Percentiles rank a stretch among this genome's conserved stretches.
These are phyloP conservation scores for Agapostemon virescens DNA, from an alignment of 2,888 invertebrate genomes.

Conservation along the genomic window DNA sequence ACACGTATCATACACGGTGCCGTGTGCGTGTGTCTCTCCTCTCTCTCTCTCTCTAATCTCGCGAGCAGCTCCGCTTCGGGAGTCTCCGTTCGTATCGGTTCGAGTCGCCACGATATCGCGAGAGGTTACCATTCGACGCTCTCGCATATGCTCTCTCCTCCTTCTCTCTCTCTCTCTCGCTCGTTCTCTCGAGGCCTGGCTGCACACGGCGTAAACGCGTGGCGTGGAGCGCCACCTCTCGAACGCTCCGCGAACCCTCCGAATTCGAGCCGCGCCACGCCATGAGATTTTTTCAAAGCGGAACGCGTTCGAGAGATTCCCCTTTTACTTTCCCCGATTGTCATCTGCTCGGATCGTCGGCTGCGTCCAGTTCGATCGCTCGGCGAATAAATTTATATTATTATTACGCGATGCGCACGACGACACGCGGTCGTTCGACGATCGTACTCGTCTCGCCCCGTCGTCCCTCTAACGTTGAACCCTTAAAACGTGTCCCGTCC, in stretches of 20 bases:
- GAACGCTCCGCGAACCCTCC: not conserved
- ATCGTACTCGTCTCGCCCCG: not conserved
- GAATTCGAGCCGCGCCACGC: not conserved
- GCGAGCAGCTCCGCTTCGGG: no score
- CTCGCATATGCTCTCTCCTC: not conserved
- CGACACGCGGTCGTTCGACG: not conserved
- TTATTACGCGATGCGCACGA: no score
- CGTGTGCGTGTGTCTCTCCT: no score
- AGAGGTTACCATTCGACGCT: conserved; percentile 21
- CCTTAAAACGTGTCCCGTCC: not conserved
- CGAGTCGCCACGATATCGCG: not conserved
- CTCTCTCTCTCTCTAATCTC: not conserved
- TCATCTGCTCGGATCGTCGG: not conserved
- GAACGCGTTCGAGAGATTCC: not conserved
- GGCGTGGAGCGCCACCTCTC: conserved; percentile 38
- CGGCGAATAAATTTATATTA: no score
- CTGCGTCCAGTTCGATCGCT: not conserved
- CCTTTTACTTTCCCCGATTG: not conserved
- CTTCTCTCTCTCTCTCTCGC: no score
- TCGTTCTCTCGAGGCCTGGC: conserved; percentile 11
- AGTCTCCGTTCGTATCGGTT: not conserved
- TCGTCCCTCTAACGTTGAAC: not conserved
- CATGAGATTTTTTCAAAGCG: conserved; percentile 14
- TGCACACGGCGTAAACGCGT: not conserved
- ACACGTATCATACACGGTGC: no score